A percentile compares a stretch with the other conserved stretches of the same genome.
Evolutionary conservation across 2,888 invertebrate species (phyloP).

Genomic region (Tribolium freemani): DNA sequence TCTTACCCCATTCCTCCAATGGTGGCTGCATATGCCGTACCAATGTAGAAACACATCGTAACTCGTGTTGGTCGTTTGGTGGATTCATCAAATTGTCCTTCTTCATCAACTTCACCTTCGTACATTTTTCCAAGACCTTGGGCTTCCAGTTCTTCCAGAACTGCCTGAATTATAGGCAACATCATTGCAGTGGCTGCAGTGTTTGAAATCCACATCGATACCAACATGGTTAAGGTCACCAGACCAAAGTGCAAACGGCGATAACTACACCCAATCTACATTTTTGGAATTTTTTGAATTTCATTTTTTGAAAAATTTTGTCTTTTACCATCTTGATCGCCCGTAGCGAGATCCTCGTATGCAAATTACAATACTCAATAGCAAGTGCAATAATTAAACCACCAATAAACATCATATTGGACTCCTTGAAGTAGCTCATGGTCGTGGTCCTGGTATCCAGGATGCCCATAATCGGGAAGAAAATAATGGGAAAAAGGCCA

Average conservation of each 20-base stretch:
- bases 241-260: slow-evolving; percentile 85
- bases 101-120: slow-evolving; percentile 50
- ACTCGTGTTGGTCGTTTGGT: slow-evolving; percentile 74
- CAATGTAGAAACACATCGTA: slow-evolving; percentile 63
- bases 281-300: too few species aligned
- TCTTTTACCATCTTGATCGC: slow-evolving; percentile 79
- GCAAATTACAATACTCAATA: slow-evolving; percentile 90
- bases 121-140: slow-evolving; percentile 79
- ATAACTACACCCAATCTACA: slow-evolving; percentile 64
- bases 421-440: slow-evolving; percentile 83
- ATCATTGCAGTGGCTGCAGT: slow-evolving; percentile 95
- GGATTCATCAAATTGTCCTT: background rate
- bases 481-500: slow-evolving; percentile 84
- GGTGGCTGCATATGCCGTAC: slow-evolving; percentile 76
- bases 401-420: slow-evolving; percentile 90
- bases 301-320: too few species aligned
- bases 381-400: slow-evolving; percentile 92
- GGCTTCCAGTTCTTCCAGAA: slow-evolving; percentile 84
- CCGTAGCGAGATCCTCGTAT: slow-evolving; percentile 87
- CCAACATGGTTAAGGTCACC: slow-evolving; percentile 91
- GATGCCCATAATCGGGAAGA: slow-evolving; percentile 87
- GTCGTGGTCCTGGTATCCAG: slow-evolving; percentile 75
- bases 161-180: slow-evolving; percentile 92
- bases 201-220: slow-evolving; percentile 97
- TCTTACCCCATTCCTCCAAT: slow-evolving; percentile 72